A percentile compares a stretch with the other conserved stretches of the same genome.
These are phyloP conservation scores for Drosophila orosa DNA, from an alignment of 1,140 invertebrate genomes.

Conservation along the genomic window DNA sequence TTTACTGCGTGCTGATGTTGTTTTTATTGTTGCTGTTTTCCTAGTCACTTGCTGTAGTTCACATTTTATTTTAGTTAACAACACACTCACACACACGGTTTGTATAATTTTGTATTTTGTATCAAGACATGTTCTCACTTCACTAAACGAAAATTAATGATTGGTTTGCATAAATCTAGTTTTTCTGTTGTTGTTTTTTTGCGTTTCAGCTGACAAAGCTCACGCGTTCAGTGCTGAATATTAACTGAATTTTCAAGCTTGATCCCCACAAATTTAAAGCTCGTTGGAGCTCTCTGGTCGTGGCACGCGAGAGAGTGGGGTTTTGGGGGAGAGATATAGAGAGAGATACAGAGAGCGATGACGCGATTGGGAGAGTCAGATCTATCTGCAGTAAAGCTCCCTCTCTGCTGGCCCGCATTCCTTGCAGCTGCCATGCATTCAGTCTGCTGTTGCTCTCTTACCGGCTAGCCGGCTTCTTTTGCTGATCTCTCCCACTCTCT, in stretches of 20 bases:
- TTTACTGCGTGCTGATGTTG: background rate
- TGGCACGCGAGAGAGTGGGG: background rate
- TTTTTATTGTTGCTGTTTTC: constrained; percentile 16
- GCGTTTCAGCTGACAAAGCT: constrained; percentile 48
- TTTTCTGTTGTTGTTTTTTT: constrained; percentile 9
- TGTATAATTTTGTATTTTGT: constrained; percentile 15
- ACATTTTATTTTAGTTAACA: constrained; percentile 31
- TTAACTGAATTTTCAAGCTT: constrained; percentile 58
- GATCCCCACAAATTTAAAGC: constrained; percentile 65
- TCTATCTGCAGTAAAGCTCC: constrained; percentile 12
- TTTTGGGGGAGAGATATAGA: constrained; percentile 2
- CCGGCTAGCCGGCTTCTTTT: constrained; percentile 57
- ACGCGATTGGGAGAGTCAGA: constrained; percentile 14
- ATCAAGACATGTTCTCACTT: constrained; percentile 30
- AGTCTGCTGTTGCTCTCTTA: constrained; percentile 24
- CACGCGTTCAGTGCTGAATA: constrained; percentile 47
- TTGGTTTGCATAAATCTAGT: constrained; percentile 21
- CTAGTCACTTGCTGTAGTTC: constrained; percentile 36
- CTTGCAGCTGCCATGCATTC: constrained; percentile 38
- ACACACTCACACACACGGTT: constrained; percentile 20
- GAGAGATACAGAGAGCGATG: constrained; percentile 1
- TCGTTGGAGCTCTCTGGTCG: constrained; percentile 14
- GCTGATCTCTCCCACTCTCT: background rate
- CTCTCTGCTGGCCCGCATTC: constrained; percentile 52
- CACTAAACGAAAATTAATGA: constrained; percentile 41